Conservation (phyloP, 2,888 invertebrate genomes). For the Diploptera punctata region DNA sequence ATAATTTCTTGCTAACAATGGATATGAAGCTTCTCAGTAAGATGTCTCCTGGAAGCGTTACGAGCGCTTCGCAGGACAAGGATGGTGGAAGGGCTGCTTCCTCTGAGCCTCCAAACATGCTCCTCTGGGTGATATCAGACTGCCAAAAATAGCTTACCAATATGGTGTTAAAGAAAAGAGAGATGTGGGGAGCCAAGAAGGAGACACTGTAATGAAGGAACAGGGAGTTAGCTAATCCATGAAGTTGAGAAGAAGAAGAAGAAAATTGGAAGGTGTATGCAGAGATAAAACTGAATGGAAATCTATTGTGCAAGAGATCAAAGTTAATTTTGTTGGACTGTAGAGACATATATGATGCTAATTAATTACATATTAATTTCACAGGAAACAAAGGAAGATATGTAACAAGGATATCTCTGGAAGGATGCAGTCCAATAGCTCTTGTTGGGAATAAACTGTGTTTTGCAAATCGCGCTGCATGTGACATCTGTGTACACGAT, state of each 20-base stretch:
- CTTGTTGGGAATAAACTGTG: slow-evolving; percentile 57
- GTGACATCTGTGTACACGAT: slow-evolving; percentile 62
- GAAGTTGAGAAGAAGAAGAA: too few relatives aligned
- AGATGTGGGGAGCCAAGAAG: too few relatives aligned
- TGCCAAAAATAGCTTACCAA: too few relatives aligned
- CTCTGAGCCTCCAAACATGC: too few relatives aligned
- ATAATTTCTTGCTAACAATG: too few relatives aligned
- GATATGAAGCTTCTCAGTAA: too few relatives aligned
- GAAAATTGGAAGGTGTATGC: slow-evolving; percentile 15
- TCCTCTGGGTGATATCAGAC: too few relatives aligned
- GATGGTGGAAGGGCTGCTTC: too few relatives aligned
- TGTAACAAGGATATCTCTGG: slow-evolving; percentile 60
- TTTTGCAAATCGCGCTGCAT: slow-evolving; percentile 61
- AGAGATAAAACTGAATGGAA: background rate
- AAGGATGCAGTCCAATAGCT: slow-evolving; percentile 64
- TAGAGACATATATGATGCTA: background rate
- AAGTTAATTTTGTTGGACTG: background rate
- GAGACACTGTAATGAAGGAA: background rate
- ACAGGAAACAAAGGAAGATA: slow-evolving; percentile 52
- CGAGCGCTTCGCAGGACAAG: too few relatives aligned
- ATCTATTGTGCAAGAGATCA: background rate
- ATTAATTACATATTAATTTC: slow-evolving; percentile 17
- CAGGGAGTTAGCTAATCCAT: background rate
- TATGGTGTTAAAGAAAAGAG: too few relatives aligned
- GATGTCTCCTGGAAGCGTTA: too few relatives aligned